A percentile compares a stretch with the other conserved stretches of the same genome.
Conservation (phyloP, 2,797 vertebrate species). For the Hybognathus amarus region DNA sequence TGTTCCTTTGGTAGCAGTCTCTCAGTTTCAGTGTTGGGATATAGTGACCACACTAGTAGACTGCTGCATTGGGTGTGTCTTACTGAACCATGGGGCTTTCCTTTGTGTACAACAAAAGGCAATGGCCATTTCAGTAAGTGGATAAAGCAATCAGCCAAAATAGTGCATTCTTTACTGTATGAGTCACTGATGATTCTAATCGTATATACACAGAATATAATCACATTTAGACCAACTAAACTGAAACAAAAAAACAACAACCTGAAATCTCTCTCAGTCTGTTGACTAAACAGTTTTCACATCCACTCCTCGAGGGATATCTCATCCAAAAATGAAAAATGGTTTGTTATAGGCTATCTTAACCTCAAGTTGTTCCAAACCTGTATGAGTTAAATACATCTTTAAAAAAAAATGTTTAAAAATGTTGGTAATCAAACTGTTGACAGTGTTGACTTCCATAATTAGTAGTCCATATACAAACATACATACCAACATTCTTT, state of each 20-base stretch:
- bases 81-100: neutral
- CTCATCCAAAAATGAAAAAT: too few relatives aligned
- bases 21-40: constrained; percentile 10
- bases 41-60: constrained; percentile 13
- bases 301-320: neutral
- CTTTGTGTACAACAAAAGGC: constrained; percentile 18
- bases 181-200: neutral
- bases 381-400: too few relatives aligned
- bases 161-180: neutral
- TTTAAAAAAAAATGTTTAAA: too few relatives aligned
- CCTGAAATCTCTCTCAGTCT: neutral
- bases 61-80: constrained; percentile 46
- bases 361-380: too few relatives aligned
- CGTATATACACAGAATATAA: neutral
- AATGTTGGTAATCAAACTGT: too few relatives aligned
- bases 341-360: too few relatives aligned
- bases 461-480: too few relatives aligned
- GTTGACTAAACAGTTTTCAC: neutral
- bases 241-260: neutral
- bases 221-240: neutral
- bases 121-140: neutral
- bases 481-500: too few relatives aligned
- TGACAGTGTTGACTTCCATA: too few relatives aligned
- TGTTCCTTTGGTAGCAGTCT: neutral
- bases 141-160: neutral